A percentile compares a stretch with the other conserved stretches of the same genome.
Conservation (phyloP, 1,140 invertebrate species). For the Micrasema minimum region DNA sequence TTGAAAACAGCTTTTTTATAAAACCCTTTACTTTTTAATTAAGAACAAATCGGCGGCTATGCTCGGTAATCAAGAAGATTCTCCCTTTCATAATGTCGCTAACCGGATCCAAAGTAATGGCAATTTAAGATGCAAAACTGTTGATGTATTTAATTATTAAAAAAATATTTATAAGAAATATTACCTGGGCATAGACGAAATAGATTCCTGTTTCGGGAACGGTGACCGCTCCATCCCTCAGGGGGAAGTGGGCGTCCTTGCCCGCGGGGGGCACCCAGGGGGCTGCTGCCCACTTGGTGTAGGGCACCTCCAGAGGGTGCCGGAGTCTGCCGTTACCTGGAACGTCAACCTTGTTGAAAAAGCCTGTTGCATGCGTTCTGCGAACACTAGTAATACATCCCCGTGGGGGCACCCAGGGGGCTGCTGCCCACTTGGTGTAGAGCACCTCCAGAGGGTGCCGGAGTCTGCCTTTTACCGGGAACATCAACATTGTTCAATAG, state of each 20-base stretch:
- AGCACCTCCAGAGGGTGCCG: conserved; percentile 48
- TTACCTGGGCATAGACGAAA: conserved; percentile 74
- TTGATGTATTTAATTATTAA: too few species aligned
- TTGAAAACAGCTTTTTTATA: too few species aligned
- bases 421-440: conserved; percentile 48
- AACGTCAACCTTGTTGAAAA: conserved; percentile 15
- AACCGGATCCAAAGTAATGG: too few species aligned
- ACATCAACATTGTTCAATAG: conserved; percentile 19
- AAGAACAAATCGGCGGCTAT: too few species aligned
- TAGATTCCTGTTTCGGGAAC: conserved; percentile 72
- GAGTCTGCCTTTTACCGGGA: conserved; percentile 48
- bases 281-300: conserved; percentile 47
- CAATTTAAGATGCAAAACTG: too few species aligned
- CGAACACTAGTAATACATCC: neutral
- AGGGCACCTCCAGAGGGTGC: conserved; percentile 49
- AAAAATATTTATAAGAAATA: too few species aligned
- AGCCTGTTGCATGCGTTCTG: too few species aligned
- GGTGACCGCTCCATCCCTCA: conserved; percentile 62
- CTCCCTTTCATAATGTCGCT: too few species aligned
- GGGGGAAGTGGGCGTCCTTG: conserved; percentile 20
- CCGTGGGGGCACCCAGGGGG: conserved; percentile 37
- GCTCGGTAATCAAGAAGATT: too few species aligned
- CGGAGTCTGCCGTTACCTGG: conserved; percentile 49
- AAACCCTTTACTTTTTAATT: too few species aligned
- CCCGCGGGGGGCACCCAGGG: conserved; percentile 32